Evolutionary conservation across 1,140 invertebrate genomes (phyloP), one percentile per base, ranked within the genome.

Genomic region (Octopus bimaculoides): DNA sequence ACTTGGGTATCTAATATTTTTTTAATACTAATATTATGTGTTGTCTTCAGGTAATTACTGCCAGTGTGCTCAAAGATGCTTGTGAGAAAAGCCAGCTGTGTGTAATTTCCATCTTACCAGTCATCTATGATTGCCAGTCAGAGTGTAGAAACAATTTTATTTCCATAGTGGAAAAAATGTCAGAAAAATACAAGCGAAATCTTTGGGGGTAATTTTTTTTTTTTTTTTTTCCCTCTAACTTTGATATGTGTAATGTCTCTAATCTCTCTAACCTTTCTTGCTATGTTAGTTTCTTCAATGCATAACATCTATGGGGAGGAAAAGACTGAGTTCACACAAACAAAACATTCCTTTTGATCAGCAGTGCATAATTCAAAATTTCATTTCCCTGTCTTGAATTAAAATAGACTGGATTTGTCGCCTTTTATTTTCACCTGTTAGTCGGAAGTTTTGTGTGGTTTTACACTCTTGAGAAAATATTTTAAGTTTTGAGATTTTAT

Each of bases 71-170:
- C 81, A 94, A 94, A 81, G 91, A 92, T 5, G 92, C 93, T 4
- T 99, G 97, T 89, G 94, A 95, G 79, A 93, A 95, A 75, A 94
- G 95, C 87, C 95, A 96, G 52, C 91, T 99, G 5, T 99, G 98
- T 89, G 94, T 99, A 41, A 93, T 99, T 56, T 94, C 97, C 4
- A 93, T 99, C 9, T 89, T 99, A 77, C 98, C 98, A 0, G 96
- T 99, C 87, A 98, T 99, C 83, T 92, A 99, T 7, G 98, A 99
- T 90, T 99, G 98, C 89, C 96, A 99, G 88, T 92, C 97, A 0
- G 92, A 95, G 41, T 99, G 98, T 88, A 93, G 98, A 84, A 98
- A 98, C 89, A 91, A 92, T 5, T 99, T 98, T 90, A 90, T 99
- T 12, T 89, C 93, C 10, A 93, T 93, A 5, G 90, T 99, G 0